A percentile compares a stretch with the other conserved stretches of the same genome.
Conservation (phyloP, 2,113 vertebrate species). For the Stegostoma tigrinum region DNA sequence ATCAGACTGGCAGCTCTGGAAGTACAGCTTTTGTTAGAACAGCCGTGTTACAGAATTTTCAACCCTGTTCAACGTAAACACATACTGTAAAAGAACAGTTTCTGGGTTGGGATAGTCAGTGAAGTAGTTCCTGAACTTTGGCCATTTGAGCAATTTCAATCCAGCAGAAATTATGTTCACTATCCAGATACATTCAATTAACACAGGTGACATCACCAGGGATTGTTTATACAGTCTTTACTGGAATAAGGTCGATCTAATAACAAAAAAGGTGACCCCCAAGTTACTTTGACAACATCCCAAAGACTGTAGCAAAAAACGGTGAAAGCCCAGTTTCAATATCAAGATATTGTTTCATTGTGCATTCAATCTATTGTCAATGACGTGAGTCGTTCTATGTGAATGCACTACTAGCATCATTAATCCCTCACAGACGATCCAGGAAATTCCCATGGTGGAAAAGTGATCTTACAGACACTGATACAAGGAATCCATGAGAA, state of each 20-base stretch:
- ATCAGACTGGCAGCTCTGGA: neutral
- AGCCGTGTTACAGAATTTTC: neutral
- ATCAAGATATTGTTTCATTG: neutral
- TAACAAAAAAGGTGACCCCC: neutral
- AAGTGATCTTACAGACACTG: neutral
- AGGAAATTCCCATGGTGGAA: neutral
- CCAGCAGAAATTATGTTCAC: neutral
- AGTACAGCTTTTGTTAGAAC: neutral
- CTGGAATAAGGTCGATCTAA: neutral
- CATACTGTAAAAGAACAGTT: neutral
- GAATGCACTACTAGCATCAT: neutral
- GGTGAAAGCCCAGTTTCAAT: neutral
- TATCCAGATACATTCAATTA: neutral
- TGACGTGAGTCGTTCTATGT: neutral
- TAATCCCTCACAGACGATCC: neutral
- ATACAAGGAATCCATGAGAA: neutral
- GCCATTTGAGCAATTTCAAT: neutral
- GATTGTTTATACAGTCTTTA: neutral
- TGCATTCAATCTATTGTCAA: neutral
- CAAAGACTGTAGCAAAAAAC: neutral
- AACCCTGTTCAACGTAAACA: neutral
- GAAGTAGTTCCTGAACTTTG: neutral
- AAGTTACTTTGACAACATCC: neutral
- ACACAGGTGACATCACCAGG: neutral
- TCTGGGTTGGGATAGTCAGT: neutral